Percentiles rank a stretch among this genome's conserved stretches.
Conservation (phyloP, 2,797 vertebrate species). For the Carcharodon carcharias region DNA sequence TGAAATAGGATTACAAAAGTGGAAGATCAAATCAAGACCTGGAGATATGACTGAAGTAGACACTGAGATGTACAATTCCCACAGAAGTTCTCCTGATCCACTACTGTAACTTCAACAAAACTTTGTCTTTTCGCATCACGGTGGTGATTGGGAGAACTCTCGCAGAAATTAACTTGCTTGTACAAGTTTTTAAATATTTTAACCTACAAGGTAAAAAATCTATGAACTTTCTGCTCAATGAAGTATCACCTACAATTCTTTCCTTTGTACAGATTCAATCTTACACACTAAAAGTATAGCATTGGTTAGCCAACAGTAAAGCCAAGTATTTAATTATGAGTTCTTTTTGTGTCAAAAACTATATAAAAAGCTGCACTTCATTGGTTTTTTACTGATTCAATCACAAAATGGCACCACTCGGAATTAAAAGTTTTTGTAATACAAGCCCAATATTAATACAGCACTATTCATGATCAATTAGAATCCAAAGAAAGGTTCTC, state of each 20-base stretch:
- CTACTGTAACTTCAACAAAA: not conserved
- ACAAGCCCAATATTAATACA: not conserved
- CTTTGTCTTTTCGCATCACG: not conserved
- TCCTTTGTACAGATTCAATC: not conserved
- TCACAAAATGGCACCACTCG: not conserved
- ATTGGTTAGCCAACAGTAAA: not conserved
- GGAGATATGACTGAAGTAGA: not conserved
- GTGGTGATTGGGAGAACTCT: not conserved
- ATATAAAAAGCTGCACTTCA: not conserved
- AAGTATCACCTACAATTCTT: not conserved
- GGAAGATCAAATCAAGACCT: not conserved
- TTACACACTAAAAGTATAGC: not conserved
- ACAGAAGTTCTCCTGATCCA: not conserved
- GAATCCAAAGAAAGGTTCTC: too few relatives aligned
- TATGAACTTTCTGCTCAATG: not conserved
- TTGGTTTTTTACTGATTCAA: not conserved
- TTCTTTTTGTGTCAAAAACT: not conserved
- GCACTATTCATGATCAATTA: not conserved
- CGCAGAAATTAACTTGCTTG: not conserved
- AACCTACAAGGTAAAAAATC: not conserved
- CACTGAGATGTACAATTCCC: not conserved
- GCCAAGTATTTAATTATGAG: not conserved
- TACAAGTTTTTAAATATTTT: not conserved
- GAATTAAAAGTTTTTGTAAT: not conserved
- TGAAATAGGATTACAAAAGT: not conserved